Conservation (phyloP, 2,888 invertebrate species). For the Desoria tigrina region DNA sequence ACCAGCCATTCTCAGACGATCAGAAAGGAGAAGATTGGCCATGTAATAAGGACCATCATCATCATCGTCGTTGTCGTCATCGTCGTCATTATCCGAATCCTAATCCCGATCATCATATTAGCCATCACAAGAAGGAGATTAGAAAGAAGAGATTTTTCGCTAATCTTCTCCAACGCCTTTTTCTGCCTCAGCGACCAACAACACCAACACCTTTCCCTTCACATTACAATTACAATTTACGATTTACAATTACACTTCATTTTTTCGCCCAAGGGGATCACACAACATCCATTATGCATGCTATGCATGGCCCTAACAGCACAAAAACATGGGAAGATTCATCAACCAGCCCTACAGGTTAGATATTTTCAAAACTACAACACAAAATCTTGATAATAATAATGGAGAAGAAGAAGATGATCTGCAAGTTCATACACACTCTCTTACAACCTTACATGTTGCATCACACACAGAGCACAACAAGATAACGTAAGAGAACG, state of each 20-base stretch:
- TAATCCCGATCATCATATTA: background rate
- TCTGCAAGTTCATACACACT: background rate
- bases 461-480: background rate
- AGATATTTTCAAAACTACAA: background rate
- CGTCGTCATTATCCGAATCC: too few relatives aligned
- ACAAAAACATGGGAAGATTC: background rate
- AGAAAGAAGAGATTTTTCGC: constrained; percentile 6
- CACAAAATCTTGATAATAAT: constrained; percentile 1
- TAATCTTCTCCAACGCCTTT: constrained; percentile 11
- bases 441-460: too few relatives aligned
- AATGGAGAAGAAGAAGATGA: constrained; percentile 9
- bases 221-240: constrained; percentile 24
- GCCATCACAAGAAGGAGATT: constrained; percentile 3
- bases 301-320: too few relatives aligned
- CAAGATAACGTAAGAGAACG: too few relatives aligned
- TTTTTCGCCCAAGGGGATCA: background rate
- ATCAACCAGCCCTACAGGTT: constrained; percentile 10
- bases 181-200: constrained; percentile 3
- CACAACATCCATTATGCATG: background rate
- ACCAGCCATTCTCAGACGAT: too few relatives aligned
- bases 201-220: constrained; percentile 20
- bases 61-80: too few relatives aligned
- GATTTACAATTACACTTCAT: constrained; percentile 17
- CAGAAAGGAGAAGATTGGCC: too few relatives aligned
- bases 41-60: too few relatives aligned